Conservation (phyloP, 2,888 invertebrate species). For the Aquatica leii region DNA sequence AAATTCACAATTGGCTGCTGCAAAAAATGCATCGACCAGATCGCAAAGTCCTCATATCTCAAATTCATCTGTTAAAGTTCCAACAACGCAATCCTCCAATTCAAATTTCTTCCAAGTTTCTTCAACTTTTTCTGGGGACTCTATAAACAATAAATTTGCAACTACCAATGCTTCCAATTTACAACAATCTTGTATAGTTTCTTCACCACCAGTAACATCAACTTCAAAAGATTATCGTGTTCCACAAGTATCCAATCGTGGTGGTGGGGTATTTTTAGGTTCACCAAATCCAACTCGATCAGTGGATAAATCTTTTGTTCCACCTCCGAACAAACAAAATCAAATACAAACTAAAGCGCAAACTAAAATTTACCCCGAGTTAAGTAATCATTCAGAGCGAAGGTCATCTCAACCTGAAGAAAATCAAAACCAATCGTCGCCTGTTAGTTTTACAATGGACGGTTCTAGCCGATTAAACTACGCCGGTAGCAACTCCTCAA, state of each 20-base stretch:
- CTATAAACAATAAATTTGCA: slow-evolving; percentile 58
- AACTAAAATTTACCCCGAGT: slow-evolving; percentile 79
- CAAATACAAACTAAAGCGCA: slow-evolving; percentile 79
- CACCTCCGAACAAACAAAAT: slow-evolving; percentile 59
- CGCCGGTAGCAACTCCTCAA: slow-evolving; percentile 64
- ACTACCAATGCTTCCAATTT: slow-evolving; percentile 63
- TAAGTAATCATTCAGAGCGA: slow-evolving; percentile 59
- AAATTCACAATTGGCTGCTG: slow-evolving; percentile 68
- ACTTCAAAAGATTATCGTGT: slow-evolving; percentile 71
- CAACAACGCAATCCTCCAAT: slow-evolving; percentile 63
- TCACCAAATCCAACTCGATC: slow-evolving; percentile 59
- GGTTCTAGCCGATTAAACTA: slow-evolving; percentile 71
- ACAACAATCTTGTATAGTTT: slow-evolving; percentile 78
- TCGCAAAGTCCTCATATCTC: slow-evolving; percentile 62
- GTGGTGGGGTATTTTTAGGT: slow-evolving; percentile 57
- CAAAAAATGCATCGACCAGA: slow-evolving; percentile 63
- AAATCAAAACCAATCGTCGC: slow-evolving; percentile 71
- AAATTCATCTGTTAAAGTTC: slow-evolving; percentile 57
- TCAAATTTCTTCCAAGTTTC: slow-evolving; percentile 70
- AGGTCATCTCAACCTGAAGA: slow-evolving; percentile 58
- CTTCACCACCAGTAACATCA: slow-evolving; percentile 67
- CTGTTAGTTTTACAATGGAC: slow-evolving; percentile 81
- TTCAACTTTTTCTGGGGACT: slow-evolving; percentile 60
- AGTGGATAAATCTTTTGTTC: slow-evolving; percentile 54
- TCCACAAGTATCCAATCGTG: slow-evolving; percentile 65